phyloP scores from a whole-genome alignment of 1,140 invertebrate genomes.

The Drosophila nigromelanica region DNA sequence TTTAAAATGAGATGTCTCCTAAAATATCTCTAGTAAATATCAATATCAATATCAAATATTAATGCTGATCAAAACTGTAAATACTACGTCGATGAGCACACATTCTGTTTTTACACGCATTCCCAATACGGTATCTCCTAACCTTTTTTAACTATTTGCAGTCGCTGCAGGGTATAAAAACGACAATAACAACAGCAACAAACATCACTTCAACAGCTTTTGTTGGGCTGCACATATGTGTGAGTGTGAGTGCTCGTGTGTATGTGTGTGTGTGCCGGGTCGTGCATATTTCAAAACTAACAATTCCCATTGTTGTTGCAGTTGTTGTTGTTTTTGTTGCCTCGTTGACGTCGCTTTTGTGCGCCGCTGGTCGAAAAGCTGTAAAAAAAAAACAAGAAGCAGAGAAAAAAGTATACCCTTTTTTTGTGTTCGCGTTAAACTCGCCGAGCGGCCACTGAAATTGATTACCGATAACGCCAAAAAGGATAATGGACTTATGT shows the following conservation, averaged over 20 bases:
- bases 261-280: conserved; percentile 12
- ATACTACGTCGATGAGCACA: too few species aligned
- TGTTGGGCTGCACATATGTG: conserved; percentile 4
- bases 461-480: conserved; percentile 79
- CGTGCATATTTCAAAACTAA: conserved; percentile 80
- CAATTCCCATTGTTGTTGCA: conserved; percentile 56
- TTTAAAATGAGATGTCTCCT: too few species aligned
- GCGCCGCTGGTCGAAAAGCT: conserved; percentile 44
- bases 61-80: too few species aligned
- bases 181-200: conserved; percentile 1
- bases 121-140: too few species aligned
- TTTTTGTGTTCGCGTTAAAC: conserved; percentile 19
- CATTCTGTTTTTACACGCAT: too few species aligned
- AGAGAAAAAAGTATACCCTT: conserved; percentile 34
- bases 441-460: conserved; percentile 62
- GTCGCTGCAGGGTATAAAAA: background rate
- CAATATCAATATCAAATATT: too few species aligned
- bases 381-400: conserved; percentile 34
- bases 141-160: too few species aligned
- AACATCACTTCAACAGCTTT: conserved; percentile 18
- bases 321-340: conserved; percentile 25
- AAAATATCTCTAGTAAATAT: too few species aligned
- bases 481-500: conserved; percentile 81
- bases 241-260: background rate
- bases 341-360: conserved; percentile 50